phyloP scores from a whole-genome alignment of 2,113 vertebrate genomes.

The Xerus inauris region DNA sequence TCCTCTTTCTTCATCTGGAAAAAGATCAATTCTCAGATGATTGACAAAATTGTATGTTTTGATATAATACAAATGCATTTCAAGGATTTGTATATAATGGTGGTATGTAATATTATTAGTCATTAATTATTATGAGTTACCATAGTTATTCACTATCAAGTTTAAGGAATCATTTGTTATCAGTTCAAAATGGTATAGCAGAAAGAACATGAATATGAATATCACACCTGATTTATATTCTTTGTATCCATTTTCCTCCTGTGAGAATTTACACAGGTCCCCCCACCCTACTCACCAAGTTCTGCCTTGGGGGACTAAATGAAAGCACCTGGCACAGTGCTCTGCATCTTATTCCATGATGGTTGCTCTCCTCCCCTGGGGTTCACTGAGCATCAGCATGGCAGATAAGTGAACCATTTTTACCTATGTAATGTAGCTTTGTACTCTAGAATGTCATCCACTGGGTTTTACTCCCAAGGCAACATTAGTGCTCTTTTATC shows the following conservation, averaged over 20 bases:
- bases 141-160: neutral
- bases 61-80: neutral
- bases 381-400: neutral
- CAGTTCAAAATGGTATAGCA: constrained; percentile 9
- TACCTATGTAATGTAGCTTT: neutral
- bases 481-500: neutral
- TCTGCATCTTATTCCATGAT: neutral
- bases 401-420: neutral
- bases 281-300: neutral
- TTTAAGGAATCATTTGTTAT: neutral
- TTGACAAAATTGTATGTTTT: neutral
- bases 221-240: neutral
- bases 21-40: neutral
- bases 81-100: neutral
- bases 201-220: neutral
- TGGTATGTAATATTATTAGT: neutral
- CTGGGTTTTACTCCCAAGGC: neutral
- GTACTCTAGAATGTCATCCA: neutral
- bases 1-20: neutral
- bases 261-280: neutral
- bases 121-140: neutral
- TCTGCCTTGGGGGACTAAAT: neutral
- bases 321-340: neutral
- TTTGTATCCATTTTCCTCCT: neutral
- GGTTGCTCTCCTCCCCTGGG: neutral